Evolutionary conservation across 1,140 invertebrate genomes (phyloP).

Genomic region (Drosophila dunni): DNA sequence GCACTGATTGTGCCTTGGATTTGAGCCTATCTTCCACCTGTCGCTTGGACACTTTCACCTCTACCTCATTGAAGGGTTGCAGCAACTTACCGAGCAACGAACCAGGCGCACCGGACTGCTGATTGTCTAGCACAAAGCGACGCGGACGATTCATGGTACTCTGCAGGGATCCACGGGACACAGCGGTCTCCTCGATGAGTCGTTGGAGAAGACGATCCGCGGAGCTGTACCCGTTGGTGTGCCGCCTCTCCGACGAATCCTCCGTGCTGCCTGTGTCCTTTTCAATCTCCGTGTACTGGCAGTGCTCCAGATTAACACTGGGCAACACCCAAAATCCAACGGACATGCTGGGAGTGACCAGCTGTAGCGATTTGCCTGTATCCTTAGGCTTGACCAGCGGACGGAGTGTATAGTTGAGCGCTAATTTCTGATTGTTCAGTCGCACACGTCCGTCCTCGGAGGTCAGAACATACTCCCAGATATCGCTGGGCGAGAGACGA

Average conservation of each 20-base stretch:
- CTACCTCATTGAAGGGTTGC: constrained; percentile 41
- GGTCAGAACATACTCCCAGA: constrained; percentile 76
- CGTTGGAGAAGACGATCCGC: constrained; percentile 73
- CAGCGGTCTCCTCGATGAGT: constrained; percentile 74
- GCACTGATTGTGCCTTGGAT: constrained; percentile 15
- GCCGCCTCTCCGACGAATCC: constrained; percentile 26
- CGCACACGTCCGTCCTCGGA: constrained; percentile 52
- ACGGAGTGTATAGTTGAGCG: constrained; percentile 61
- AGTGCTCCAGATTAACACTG: constrained; percentile 73
- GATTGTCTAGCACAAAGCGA: constrained; percentile 67
- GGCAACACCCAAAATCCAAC: constrained; percentile 82
- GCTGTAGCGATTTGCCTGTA: constrained; percentile 52
- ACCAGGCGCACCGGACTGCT: constrained; percentile 21
- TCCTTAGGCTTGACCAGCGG: constrained; percentile 65
- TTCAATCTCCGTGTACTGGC: constrained; percentile 75
- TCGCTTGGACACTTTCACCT: neutral
- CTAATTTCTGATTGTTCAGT: constrained; percentile 65
- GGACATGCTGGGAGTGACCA: constrained; percentile 72
- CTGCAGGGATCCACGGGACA: constrained; percentile 49
- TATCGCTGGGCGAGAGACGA: constrained; percentile 62
- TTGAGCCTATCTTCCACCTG: neutral
- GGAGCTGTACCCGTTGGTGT: constrained; percentile 60
- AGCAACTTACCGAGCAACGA: constrained; percentile 47
- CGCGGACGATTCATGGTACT: constrained; percentile 57
- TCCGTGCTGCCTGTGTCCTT: constrained; percentile 50